Conservation (phyloP, 2,113 vertebrate species). For the Kryptolebias marmoratus region DNA sequence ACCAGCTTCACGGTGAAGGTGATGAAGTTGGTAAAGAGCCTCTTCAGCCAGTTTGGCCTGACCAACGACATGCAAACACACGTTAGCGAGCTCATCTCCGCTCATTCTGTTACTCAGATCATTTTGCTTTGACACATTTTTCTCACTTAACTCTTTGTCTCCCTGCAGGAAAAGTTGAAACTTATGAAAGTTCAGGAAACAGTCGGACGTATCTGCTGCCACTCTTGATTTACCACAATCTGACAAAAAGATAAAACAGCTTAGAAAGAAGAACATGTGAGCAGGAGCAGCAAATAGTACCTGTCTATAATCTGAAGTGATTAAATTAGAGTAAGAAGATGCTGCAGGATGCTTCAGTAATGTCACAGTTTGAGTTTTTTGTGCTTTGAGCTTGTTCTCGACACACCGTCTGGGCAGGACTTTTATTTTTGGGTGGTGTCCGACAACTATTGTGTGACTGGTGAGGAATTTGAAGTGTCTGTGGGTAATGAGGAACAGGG, state of each 20-base stretch:
- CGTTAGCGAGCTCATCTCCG: not conserved
- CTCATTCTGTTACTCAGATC: not conserved
- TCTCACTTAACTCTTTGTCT: constrained; percentile 83
- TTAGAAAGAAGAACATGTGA: not conserved
- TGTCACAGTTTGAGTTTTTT: no score
- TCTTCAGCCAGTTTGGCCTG: constrained; percentile 89
- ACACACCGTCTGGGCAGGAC: no score
- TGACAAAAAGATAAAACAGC: constrained; percentile 48
- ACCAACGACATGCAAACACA: constrained; percentile 9
- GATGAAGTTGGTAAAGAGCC: constrained; percentile 87
- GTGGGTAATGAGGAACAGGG: no score
- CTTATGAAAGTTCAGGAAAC: constrained; percentile 85
- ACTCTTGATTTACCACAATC: constrained; percentile 81
- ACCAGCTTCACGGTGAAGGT: constrained; percentile 88
- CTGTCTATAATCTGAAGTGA: not conserved
- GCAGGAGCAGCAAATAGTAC: not conserved
- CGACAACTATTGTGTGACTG: no score
- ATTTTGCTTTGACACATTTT: no score
- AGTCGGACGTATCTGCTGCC: constrained; percentile 81
- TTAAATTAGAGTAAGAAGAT: not conserved
- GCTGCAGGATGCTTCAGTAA: not conserved
- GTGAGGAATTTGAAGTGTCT: no score
- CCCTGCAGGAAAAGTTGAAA: constrained; percentile 84
- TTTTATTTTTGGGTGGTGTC: no score
- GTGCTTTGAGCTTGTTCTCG: no score